Evolutionary conservation across 2,113 vertebrate genomes (phyloP).

Genomic region (Rhadina sibilatrix): DNA sequence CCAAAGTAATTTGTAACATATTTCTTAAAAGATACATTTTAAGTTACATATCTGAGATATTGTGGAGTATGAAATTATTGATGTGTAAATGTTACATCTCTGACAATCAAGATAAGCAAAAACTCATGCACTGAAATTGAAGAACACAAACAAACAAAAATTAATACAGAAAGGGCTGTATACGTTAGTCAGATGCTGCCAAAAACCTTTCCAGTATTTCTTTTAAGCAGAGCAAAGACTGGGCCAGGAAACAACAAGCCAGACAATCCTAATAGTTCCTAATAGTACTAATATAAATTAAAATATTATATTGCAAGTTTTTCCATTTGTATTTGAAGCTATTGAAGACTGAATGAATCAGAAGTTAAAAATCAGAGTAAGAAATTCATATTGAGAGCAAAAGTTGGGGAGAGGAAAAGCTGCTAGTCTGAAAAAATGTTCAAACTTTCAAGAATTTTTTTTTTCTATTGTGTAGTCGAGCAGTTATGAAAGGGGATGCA

Average conservation of each 20-base stretch:
- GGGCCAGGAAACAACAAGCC: neutral
- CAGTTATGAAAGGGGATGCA: neutral
- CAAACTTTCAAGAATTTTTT: neutral
- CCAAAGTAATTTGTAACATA: neutral
- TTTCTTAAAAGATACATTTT: neutral
- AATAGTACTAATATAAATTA: neutral
- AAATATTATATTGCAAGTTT: neutral
- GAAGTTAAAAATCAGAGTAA: neutral
- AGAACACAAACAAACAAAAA: neutral
- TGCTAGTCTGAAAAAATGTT: neutral
- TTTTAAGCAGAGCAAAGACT: neutral
- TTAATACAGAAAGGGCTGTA: neutral
- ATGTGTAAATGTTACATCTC: neutral
- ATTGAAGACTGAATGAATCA: neutral
- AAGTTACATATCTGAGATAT: neutral
- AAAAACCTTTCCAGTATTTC: neutral
- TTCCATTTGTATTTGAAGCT: neutral
- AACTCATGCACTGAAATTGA: neutral
- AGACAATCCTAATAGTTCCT: neutral
- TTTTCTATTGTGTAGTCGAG: neutral
- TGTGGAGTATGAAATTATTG: neutral
- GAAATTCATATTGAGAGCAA: neutral
- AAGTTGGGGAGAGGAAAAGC: neutral
- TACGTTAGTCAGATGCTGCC: neutral
- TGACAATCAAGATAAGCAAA: neutral